These are phyloP conservation scores for Notothenia rossii DNA, from an alignment of 2,113 vertebrate genomes.

Conservation along the genomic window DNA sequence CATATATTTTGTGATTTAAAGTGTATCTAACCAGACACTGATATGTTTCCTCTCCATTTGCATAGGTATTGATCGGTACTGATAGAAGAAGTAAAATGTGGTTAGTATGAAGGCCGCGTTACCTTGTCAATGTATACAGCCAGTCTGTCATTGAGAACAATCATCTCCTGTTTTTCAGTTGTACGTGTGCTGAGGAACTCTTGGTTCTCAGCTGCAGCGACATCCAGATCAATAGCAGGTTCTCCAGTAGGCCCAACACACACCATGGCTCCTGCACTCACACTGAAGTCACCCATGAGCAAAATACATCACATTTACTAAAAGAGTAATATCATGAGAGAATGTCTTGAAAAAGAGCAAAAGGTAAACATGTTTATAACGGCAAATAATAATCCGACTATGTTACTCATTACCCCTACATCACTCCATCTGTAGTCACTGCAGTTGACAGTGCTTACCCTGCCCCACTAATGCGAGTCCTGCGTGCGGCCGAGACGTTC, in stretches of 20 bases:
- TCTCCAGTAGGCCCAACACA: conserved; percentile 69
- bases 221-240: conserved; percentile 72
- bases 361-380: background rate
- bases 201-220: conserved; percentile 79
- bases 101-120: background rate
- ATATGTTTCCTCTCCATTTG: background rate
- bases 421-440: background rate
- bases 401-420: background rate
- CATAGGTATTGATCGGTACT: background rate
- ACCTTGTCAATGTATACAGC: conserved; percentile 82
- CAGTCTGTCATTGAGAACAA: conserved; percentile 84
- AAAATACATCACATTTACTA: background rate
- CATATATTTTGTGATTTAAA: conserved; percentile 6
- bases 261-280: conserved; percentile 68
- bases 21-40: background rate
- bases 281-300: conserved; percentile 52
- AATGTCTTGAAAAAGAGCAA: background rate
- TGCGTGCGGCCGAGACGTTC: conserved; percentile 74
- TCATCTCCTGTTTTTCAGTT: conserved; percentile 76
- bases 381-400: no score
- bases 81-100: background rate
- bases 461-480: conserved; percentile 65
- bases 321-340: background rate
- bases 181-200: conserved; percentile 77
- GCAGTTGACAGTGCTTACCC: conserved; percentile 69